phyloP scores from a whole-genome alignment of 2,888 invertebrate species.

The Oxyteleia sp. region DNA sequence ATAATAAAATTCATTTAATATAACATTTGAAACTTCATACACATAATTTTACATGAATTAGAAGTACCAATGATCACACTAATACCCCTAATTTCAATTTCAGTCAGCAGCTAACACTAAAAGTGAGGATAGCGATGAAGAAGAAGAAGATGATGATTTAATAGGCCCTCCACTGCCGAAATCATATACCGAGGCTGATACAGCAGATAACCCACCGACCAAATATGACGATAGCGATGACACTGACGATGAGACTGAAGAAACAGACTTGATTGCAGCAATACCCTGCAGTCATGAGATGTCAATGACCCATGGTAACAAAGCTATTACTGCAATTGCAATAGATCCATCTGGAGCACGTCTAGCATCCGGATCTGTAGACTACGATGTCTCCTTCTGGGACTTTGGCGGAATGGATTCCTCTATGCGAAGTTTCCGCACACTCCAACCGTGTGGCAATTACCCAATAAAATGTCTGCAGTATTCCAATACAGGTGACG shows the following conservation, averaged over 20 bases:
- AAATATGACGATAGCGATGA: constrained; percentile 81
- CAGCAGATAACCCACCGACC: neutral
- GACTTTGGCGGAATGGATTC: constrained; percentile 99
- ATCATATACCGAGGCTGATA: constrained; percentile 13
- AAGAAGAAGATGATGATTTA: constrained; percentile 73
- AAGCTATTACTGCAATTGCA: constrained; percentile 96
- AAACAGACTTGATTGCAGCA: constrained; percentile 87
- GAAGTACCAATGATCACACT: too few relatives aligned
- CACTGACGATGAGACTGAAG: constrained; percentile 71
- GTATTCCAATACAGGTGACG: constrained; percentile 98
- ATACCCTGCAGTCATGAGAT: constrained; percentile 94
- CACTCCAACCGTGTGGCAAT: constrained; percentile 97
- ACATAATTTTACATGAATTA: too few relatives aligned
- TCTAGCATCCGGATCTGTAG: constrained; percentile 96
- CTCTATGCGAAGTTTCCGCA: constrained; percentile 95
- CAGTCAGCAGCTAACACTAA: neutral
- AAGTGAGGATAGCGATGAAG: neutral
- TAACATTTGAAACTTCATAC: too few relatives aligned
- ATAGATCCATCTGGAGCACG: constrained; percentile 98
- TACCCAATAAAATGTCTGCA: constrained; percentile 96
- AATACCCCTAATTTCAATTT: neutral
- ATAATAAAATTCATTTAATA: too few relatives aligned
- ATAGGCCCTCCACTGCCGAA: constrained; percentile 83
- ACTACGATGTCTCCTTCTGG: constrained; percentile 99
- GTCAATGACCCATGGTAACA: constrained; percentile 95